Base-by-base conservation (phyloP, 1,140 invertebrate genomes). In the Bradynema listronoti region DNA sequence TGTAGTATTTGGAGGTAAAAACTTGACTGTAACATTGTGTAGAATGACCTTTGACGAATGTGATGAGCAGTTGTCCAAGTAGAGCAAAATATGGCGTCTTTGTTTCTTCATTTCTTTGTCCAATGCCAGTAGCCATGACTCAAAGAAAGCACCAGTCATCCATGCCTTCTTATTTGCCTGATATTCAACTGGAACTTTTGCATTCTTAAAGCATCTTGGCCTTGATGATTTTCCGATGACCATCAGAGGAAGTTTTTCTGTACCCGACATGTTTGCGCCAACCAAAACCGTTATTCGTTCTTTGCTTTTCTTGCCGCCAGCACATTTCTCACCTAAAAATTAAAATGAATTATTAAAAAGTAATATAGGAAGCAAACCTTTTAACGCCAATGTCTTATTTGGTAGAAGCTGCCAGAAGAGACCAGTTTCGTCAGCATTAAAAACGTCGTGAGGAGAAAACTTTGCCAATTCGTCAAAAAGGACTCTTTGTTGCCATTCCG, bases 151-250 rank as follows among this genome's bases (percentile, higher is more conserved):
- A n/a, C 51, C 49, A 14, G 79, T 82, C 80, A 82, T 82, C 81
- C 81, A 82, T 7, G 81, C 78, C 68, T 77, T 82, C 41, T 72
- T 73, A 62, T 82, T 82, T 2, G 71, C 69, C 50, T 66, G 50
- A 69, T 81, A 82, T 11, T 76, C 34, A 4, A 78, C 47, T 22
- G 78, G 79, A 22, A 81, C 58, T 72, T 78, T 78, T 25, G 69
- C 47, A 61, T 70, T 77, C 67, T 81, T 81, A 63, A 81, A 83
- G 69, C 80, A 82, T 22, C 75, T 65, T 42, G 80, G 80, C 30
- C 80, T 80, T 65, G 64, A 58, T 11, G 66, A 78, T 69, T 82
- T 82, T 60, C 81, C 81, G 54, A 82, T 81, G 4, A 83, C 65
- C 11, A 82, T 55, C 27, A 79, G 76, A 47, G 75, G 76, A 7